Conservation (phyloP, 2,113 vertebrate species). For the Brienomyrus brachyistius region DNA sequence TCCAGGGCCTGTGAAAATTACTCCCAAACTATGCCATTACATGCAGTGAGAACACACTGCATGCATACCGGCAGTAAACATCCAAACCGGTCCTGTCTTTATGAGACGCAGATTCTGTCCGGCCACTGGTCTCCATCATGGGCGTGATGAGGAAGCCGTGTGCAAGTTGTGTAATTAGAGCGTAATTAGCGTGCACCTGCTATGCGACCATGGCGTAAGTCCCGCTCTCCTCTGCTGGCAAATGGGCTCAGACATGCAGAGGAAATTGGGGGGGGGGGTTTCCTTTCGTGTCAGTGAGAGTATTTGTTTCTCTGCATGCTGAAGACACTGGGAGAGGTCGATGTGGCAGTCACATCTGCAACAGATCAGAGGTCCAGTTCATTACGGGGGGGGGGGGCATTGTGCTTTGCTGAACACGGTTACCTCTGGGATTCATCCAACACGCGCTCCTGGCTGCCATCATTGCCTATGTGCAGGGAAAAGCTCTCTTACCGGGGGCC, state of each 20-base stretch:
- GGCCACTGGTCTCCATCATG: conserved; percentile 23
- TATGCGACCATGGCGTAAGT: conserved; percentile 27
- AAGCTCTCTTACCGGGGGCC: not conserved
- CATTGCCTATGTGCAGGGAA: not conserved
- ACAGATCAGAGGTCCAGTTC: conserved; percentile 23
- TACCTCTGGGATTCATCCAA: not conserved
- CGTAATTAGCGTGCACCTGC: conserved; percentile 33
- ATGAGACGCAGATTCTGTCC: not conserved
- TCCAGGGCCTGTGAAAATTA: not conserved
- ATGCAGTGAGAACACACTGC: not conserved
- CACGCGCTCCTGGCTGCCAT: not conserved
- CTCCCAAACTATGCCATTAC: not conserved
- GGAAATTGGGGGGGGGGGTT: not conserved
- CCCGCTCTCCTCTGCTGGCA: conserved; percentile 33
- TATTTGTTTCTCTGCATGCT: not conserved
- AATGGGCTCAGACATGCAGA: conserved; percentile 26
- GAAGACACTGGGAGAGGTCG: not conserved
- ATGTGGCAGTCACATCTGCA: conserved; percentile 29
- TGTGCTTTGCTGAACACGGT: not conserved
- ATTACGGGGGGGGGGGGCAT: not conserved
- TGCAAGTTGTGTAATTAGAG: conserved; percentile 46
- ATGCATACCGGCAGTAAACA: not conserved
- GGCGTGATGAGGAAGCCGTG: conserved; percentile 40
- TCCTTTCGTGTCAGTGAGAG: conserved; percentile 6
- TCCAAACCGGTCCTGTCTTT: not conserved